Evolutionary conservation across 2,797 vertebrate species (phyloP).

Genomic region (Borostomias antarcticus): DNA sequence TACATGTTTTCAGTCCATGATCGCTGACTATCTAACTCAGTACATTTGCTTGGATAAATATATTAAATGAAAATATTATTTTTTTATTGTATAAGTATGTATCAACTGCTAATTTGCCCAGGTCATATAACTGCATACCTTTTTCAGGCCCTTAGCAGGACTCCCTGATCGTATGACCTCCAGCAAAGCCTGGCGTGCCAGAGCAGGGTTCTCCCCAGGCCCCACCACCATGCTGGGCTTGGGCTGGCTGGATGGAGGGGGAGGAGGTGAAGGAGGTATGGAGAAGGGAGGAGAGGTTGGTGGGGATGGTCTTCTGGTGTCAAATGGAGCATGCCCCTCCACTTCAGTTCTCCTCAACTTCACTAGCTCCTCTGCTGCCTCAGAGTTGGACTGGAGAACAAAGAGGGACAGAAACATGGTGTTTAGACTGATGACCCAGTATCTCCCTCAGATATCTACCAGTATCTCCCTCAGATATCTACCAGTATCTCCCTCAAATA

Average conservation of each 20-base stretch:
- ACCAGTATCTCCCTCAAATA: too few species aligned
- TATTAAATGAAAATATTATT: too few species aligned
- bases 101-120: too few species aligned
- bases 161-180: constrained; percentile 92
- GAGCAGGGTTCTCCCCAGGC: constrained; percentile 52
- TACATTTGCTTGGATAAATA: too few species aligned
- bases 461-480: too few species aligned
- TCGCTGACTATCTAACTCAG: too few species aligned
- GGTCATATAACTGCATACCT: constrained; percentile 78
- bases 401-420: neutral
- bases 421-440: too few species aligned
- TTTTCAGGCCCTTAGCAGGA: constrained; percentile 86
- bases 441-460: too few species aligned
- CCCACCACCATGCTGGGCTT: constrained; percentile 41
- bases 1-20: too few species aligned
- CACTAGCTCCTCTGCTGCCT: constrained; percentile 82
- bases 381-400: constrained; percentile 80
- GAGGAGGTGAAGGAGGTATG: constrained; percentile 28
- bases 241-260: constrained; percentile 45
- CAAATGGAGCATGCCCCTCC: constrained; percentile 41
- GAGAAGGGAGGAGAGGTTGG: constrained; percentile 14
- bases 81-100: too few species aligned
- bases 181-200: constrained; percentile 84
- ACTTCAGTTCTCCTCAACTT: constrained; percentile 62
- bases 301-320: constrained; percentile 33